Percentiles rank a stretch among this genome's conserved stretches.
These are phyloP conservation scores for Phalera bucephala DNA, from an alignment of 2,888 invertebrate species.

Conservation along the genomic window DNA sequence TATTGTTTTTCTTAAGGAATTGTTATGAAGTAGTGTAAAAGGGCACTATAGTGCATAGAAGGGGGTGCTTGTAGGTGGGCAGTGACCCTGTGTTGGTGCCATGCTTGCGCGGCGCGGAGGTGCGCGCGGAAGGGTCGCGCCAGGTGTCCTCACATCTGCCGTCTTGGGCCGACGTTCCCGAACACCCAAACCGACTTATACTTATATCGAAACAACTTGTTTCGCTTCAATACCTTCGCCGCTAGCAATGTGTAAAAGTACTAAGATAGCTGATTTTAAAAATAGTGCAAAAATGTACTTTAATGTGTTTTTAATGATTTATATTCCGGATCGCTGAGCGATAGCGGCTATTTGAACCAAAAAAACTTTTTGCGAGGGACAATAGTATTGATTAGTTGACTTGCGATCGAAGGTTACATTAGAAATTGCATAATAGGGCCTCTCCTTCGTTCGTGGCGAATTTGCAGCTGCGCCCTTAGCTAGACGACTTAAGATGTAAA, in stretches of 20 bases:
- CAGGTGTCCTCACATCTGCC: slow-evolving; percentile 80
- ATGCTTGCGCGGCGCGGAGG: slow-evolving; percentile 41
- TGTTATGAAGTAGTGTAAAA: slow-evolving; percentile 47
- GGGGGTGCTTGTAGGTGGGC: slow-evolving; percentile 73
- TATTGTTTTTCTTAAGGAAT: slow-evolving; percentile 59
- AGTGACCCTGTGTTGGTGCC: slow-evolving; percentile 62
- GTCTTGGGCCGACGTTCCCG: slow-evolving; percentile 58
- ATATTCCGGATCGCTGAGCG: too few species aligned
- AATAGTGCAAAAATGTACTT: too few species aligned
- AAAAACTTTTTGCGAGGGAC: slow-evolving; percentile 6
- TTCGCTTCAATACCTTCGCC: slow-evolving; percentile 61
- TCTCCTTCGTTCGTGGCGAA: slow-evolving; percentile 52
- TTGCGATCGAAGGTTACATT: slow-evolving; percentile 50
- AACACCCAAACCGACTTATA: slow-evolving; percentile 54
- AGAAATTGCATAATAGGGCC: slow-evolving; percentile 44
- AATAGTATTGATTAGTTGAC: slow-evolving; percentile 54
- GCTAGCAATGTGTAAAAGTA: slow-evolving; percentile 38
- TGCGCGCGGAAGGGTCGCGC: slow-evolving; percentile 76
- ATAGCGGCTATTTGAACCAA: too few species aligned
- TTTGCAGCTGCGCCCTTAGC: slow-evolving; percentile 76
- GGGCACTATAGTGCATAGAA: slow-evolving; percentile 51
- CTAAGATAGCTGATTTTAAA: too few species aligned
- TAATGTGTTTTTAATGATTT: too few species aligned
- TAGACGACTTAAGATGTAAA: slow-evolving; percentile 81
- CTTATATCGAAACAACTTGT: slow-evolving; percentile 48